Evolutionary conservation across 2,888 invertebrate species (phyloP), one percentile per base, ranked within the genome.

Genomic region (Brachypalpus laphriformis): DNA sequence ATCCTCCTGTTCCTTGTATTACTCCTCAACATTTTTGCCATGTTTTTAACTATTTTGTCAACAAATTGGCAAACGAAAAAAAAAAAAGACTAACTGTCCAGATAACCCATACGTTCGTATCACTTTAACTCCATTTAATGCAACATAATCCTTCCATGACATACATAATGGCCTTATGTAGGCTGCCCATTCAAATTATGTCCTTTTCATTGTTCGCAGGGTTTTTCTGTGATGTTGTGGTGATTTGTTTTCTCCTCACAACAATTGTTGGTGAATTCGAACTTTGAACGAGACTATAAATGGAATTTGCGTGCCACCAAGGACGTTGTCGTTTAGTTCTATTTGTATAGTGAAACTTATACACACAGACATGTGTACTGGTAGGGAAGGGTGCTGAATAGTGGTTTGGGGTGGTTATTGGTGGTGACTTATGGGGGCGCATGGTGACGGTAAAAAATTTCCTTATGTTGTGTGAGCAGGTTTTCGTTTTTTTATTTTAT

Each of bases 91-190:
- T 34, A 40, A 34, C 31, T 42, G 2, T 22, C 56, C 57, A 66
- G 66, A 66, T 80, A 80, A 66, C 72, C 72, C 57, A 74, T 65
- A 57, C 70, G 71, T 25, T n/a, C 34, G 31, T 72, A 45, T 78
- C 66, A 57, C 37, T 61, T 72, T 72, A 71, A 78, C 71, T 72
- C 82, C 45, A 61, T 66, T 72, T 66, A 82, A 82, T 78, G 78
- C 82, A 72, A 72, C 82, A 72, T 82, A 82, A 71, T 82, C 76
- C 70, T 34, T 31, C 47, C 59, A 59, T 49, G 68, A 61, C 59
- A 78, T 72, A 59, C 31, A 63, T 68, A 51, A 59, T 59, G 57
- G 56, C 34, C 59, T 59, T 45, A 57, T 49, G 70, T 74, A 76
- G 63, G 42, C 51, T 42, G 1, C 65, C 56, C 51, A 65, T 63